These are phyloP conservation scores for Perodicticus potto DNA, from an alignment of 2,797 vertebrate genomes.

Conservation along the genomic window DNA sequence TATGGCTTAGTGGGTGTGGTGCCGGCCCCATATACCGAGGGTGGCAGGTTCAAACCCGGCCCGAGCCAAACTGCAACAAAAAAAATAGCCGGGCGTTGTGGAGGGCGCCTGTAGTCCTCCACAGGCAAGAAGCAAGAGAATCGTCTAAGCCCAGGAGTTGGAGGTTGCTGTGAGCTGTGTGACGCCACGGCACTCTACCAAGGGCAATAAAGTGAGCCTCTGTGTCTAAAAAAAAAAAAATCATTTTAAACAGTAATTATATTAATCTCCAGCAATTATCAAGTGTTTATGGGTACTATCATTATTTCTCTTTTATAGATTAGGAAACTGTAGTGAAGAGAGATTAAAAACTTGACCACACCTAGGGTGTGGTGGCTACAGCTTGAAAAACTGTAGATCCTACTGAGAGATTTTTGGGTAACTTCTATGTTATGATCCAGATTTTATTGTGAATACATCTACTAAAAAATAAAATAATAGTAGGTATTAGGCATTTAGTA, in stretches of 20 bases:
- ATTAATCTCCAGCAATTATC: background rate
- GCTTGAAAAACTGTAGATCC: conserved; percentile 25
- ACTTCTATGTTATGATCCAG: background rate
- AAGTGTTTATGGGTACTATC: background rate
- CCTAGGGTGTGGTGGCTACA: background rate
- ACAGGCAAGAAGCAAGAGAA: no score
- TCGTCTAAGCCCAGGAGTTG: no score
- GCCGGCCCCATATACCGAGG: no score
- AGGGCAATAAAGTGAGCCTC: no score
- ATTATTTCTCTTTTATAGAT: conserved; percentile 11
- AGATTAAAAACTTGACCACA: background rate
- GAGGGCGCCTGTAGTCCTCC: no score
- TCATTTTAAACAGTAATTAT: conserved; percentile 4
- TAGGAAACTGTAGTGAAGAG: background rate
- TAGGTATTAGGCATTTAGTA: conserved; percentile 29
- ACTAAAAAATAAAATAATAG: background rate
- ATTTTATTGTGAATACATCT: conserved; percentile 40
- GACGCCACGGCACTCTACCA: no score
- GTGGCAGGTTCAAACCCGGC: no score
- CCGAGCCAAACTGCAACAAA: no score
- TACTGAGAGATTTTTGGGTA: background rate
- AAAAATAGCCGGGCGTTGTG: no score
- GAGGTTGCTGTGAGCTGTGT: no score
- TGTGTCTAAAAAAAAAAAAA: no score
- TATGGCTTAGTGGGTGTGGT: no score